Base-by-base conservation (phyloP, 1,140 invertebrate species). In the Cotesia glomerata region DNA sequence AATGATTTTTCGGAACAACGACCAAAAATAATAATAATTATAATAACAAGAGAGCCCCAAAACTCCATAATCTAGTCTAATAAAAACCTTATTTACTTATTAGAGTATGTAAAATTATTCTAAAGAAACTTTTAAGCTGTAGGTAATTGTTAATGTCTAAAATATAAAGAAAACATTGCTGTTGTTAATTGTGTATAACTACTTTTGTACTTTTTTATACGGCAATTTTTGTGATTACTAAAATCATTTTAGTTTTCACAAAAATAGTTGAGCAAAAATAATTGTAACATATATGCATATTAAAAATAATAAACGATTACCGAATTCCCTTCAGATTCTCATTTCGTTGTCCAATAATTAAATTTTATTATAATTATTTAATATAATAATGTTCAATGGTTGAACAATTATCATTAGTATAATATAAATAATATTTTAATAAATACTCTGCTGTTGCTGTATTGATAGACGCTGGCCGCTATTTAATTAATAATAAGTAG, bases 381-480 rank as follows among this genome's bases (percentile, higher is more conserved):
- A 26, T 56, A 49, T 14, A 65, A 34, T 59, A 59, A 16, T 9
- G 39, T 45, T 45, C 39, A 45, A 45, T 45, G 13, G 13, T 54
- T 54, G 13, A 54, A 54, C 14, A 4, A 54, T 54, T 16, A 54
- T 54, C 11, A 54, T 54, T n/a, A 54, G n/a, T 13, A 54, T 3
- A 13, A 14, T n/a, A 54, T 54, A 54, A 54, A 54, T 54, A 54
- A 13, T 54, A 5, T 13, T 16, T 9, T n/a, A 54, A 54, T 54
- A 54, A 62, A 39, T 63, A 65, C 35, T 71, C 75, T 75, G 65
- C 67, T 79, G 76, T 64, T 76, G 16, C 73, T 36, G 58, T 49
- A 16, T 14, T 69, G 18, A 35, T 54, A 71, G 36, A 14, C 5
- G 52, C 52, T 54, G 52, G 52, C 14, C 16, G 52, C 52, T 14